A percentile compares a stretch with the other conserved stretches of the same genome.
Evolutionary conservation across 1,140 invertebrate genomes (phyloP).

Genomic region (Pygmarrhopalites habei): DNA sequence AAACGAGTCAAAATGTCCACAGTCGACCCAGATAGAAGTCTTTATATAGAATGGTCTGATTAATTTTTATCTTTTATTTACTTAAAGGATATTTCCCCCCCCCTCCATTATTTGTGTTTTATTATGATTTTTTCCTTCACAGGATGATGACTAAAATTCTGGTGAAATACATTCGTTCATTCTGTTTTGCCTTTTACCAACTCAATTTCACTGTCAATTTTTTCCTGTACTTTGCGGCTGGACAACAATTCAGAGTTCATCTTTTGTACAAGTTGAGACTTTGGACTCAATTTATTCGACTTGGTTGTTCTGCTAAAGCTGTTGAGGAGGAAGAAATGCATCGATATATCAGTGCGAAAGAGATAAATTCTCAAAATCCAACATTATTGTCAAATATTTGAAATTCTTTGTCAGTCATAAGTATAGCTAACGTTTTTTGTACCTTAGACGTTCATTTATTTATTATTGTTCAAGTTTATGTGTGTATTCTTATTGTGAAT

Average conservation of each 20-base stretch:
- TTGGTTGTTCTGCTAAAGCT: not conserved
- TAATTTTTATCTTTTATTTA: slow-evolving; percentile 2
- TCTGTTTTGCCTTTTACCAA: slow-evolving; percentile 37
- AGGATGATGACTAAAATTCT: slow-evolving; percentile 30
- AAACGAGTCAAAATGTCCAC: not conserved
- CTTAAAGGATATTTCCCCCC: slow-evolving; percentile 12
- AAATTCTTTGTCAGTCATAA: too few species aligned
- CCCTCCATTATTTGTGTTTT: too few species aligned
- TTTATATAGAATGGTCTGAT: not conserved
- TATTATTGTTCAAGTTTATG: too few species aligned
- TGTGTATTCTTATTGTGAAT: too few species aligned
- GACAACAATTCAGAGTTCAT: slow-evolving; percentile 31
- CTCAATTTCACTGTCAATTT: slow-evolving; percentile 37
- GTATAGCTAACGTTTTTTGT: too few species aligned
- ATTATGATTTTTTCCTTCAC: slow-evolving; percentile 1
- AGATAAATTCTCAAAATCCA: too few species aligned
- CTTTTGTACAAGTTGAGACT: slow-evolving; percentile 27
- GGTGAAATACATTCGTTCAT: slow-evolving; percentile 31
- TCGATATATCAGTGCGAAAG: too few species aligned
- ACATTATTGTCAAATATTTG: too few species aligned
- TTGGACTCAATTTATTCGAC: slow-evolving; percentile 40
- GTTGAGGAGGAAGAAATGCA: too few species aligned
- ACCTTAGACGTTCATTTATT: too few species aligned
- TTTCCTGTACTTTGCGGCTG: slow-evolving; percentile 37
- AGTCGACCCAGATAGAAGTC: slow-evolving; percentile 2